Base-by-base conservation (phyloP, 2,888 invertebrate genomes). In the Conops quadrifasciatus region DNA sequence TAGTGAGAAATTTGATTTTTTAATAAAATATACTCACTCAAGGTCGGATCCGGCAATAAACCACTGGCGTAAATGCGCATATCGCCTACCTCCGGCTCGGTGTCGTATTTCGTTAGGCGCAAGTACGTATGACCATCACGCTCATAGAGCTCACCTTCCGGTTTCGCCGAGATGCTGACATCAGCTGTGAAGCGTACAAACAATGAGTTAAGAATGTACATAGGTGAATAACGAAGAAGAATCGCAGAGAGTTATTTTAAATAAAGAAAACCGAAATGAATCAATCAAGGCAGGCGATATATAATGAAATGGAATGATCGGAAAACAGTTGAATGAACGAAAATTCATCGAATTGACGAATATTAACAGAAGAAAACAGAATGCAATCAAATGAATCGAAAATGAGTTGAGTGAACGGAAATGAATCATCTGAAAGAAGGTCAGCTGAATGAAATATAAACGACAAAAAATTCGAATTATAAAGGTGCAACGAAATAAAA, bases 41-140 rank as follows among this genome's bases (percentile, higher is more conserved):
- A 83, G 53, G 88, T 88, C 1, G 90, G 90, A 77, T 91, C 89
- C 70, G 89, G 87, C 78, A 90, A 88, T 11, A 90, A 79, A 72
- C 91, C 91, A 43, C 87, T 87, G 66, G 91, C 87, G 78, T 87
- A 87, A 28, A 90, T 84, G 72, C 87, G 88, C 89, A 92, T 88
- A 72, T 87, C 87, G 21, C 89, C 89, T 19, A 92, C 86, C 78
- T 91, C 90, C 4, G 92, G 91, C 47, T 88, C 86, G 85, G 90
- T 86, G 80, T 88, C 88, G 79, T 91, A 90, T 19, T 89, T 88
- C 28, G 88, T 87, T n/a, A 91, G 84, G 74, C 87, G 86, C 75
- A 91, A 76, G 80, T 88, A 90, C 5, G 88, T 88, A 63, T 89
- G 88, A 11, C 87, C 87, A 74, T 89, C 87, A 62, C 85, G 87